Base-by-base conservation (phyloP, 2,797 vertebrate species). In the Vipera ursinii region DNA sequence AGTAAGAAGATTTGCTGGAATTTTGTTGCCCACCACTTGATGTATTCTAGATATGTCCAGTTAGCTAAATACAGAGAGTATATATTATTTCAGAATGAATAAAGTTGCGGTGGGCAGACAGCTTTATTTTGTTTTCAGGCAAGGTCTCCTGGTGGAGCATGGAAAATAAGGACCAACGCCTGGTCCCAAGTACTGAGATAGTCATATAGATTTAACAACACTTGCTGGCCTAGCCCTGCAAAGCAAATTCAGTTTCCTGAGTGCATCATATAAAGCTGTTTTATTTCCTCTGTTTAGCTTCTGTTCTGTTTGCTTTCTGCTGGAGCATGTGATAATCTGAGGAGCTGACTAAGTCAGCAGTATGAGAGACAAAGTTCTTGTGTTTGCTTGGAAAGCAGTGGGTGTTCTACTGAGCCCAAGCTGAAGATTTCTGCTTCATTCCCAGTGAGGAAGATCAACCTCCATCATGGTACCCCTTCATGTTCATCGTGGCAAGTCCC, bases 271-370 rank as follows among this genome's bases (percentile, higher is more conserved):
- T 61, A 91, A 94, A 94, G 94, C 95, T 95, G 95, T 94, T 96
- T 94, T 93, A 93, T 96, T 94, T 93, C 95, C 95, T 95, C 89
- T 94, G 73, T 93, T 96, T 94, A 93, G 91, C 95, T 90, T 94
- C 61, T 94, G 88, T 90, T 95, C 90, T 92, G 86, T 94, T 96
- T 93, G 88, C 93, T 95, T 87, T 91, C 26, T 93, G 90, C 82
- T 92, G 95, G 89, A 65, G 93, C 93, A 93, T 94, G 94, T 96
- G 65, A 57, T n/a, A 93, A 73, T 69, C 90, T 69, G 48, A 89
- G 92, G 94, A 95, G 91, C 93, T 90, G 53, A 56, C 57, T 78
- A 55, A 32, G n/a, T 28, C 22, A 60, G 20, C 73, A 4, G 51
- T 44, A 32, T 6, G 7, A 28, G 28, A 61, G 7, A 24, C 32